Conservation (phyloP, 2,888 invertebrate species). For the Tanaodytes sp. region DNA sequence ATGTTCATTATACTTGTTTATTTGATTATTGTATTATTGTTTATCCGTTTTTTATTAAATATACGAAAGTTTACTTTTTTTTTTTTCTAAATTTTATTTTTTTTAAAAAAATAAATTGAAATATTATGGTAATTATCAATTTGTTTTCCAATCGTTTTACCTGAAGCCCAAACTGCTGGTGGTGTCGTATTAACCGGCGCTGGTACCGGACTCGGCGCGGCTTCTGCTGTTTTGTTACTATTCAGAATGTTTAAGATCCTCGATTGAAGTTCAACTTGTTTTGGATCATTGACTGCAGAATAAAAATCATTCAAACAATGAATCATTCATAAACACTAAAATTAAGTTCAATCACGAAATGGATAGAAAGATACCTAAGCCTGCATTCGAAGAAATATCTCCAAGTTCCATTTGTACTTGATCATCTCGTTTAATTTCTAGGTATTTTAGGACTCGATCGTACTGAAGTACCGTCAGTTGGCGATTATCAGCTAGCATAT, state of each 20-base stretch:
- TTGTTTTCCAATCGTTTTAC: no score
- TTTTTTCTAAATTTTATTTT: no score
- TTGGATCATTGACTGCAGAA: conserved; percentile 72
- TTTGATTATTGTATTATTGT: no score
- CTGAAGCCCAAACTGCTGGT: conserved; percentile 66
- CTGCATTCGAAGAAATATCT: no score
- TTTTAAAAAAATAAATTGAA: no score
- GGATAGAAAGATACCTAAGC: no score
- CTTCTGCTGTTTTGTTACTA: conserved; percentile 74
- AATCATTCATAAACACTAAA: no score
- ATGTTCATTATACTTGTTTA: no score
- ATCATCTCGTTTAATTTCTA: conserved; percentile 82
- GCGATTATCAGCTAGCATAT: conserved; percentile 87
- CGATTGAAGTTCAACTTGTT: conserved; percentile 83
- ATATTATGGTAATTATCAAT: no score
- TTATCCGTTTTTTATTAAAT: no score
- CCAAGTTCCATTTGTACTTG: conserved; percentile 85
- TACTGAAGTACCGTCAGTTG: conserved; percentile 85
- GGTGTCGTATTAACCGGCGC: conserved; percentile 61
- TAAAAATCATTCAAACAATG: background rate
- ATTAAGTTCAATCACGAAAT: no score
- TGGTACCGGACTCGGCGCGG: conserved; percentile 66
- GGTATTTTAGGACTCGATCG: conserved; percentile 82
- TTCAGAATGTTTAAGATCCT: conserved; percentile 86
- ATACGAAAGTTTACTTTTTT: no score